Evolutionary conservation across 2,797 vertebrate species (phyloP), one percentile per base, ranked within the genome.

Genomic region (Sebastes nivosus): DNA sequence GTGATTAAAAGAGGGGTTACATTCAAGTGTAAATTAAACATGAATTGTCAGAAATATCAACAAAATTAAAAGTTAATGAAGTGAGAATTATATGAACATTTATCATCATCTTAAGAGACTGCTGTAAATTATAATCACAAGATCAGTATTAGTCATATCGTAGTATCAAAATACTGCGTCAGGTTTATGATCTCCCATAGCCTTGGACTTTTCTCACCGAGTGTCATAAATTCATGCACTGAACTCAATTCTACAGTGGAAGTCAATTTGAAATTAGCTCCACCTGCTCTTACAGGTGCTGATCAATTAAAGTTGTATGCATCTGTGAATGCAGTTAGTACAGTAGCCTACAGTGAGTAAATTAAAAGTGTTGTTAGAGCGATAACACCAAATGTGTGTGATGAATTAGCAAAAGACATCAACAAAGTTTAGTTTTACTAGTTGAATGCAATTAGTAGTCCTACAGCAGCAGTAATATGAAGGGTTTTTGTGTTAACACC

Each of bases 141-240:
- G 27, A 10, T n/a, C 34, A n/a, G 18, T 4, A 63, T 38, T n/a
- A 71, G 20, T 75, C 66, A 67, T 9, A 57, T 77, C 25, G 3
- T 57, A 60, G 42, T 46, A 46, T 81, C 1, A 57, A 68, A 77
- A 2, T 3, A 25, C 27, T n/a, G 10, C 2, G 10, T 46, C 20
- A 11, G 46, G 1, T 78, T 75, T 67, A 82, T 54, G 2, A 84
- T 50, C 75, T 70, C 24, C 13, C 0, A 1, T 1, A 36, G 22
- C 69, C 61, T 76, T 81, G 75, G 52, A 83, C 63, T 81, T 83
- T 67, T 61, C 14, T 77, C 70, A 34, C 27, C 36, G 2, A 2
- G 6, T 3, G 60, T 76, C 12, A 50, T 87, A 63, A 77, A 82
- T 12, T 13, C n/a, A 34, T 6, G 1, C 14, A 20, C 16, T 8